Conservation (phyloP, 2,113 vertebrate genomes). For the Barnardius zonarius region DNA sequence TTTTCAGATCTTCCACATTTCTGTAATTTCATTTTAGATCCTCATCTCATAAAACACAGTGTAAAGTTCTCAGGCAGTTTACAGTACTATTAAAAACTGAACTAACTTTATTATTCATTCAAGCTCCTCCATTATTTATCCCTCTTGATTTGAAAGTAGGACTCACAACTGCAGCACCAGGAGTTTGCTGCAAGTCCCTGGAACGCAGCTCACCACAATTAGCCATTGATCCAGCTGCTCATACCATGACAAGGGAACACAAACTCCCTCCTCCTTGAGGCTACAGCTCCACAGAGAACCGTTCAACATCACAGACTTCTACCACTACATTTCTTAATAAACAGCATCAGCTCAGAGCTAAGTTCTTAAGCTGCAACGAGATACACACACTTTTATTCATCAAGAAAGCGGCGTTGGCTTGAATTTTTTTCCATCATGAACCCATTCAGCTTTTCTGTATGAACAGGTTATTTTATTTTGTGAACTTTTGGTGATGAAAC, state of each 20-base stretch:
- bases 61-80: slow-evolving; percentile 6
- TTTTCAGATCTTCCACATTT: not conserved
- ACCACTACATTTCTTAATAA: slow-evolving; percentile 29
- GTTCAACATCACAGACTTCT: slow-evolving; percentile 30
- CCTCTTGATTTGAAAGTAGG: slow-evolving; percentile 30
- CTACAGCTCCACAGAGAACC: slow-evolving; percentile 31
- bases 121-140: slow-evolving; percentile 33
- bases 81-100: slow-evolving; percentile 21
- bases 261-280: slow-evolving; percentile 60
- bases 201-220: slow-evolving; percentile 46
- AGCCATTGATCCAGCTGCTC: slow-evolving; percentile 55
- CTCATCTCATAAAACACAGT: not conserved
- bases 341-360: not conserved
- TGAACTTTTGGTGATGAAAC: not conserved
- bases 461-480: not conserved
- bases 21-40: not conserved
- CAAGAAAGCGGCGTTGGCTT: not conserved
- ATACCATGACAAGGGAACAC: not conserved
- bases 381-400: not conserved
- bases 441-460: not conserved
- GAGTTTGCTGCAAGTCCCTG: slow-evolving; percentile 37
- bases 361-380: slow-evolving; percentile 7
- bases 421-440: not conserved
- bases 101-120: slow-evolving; percentile 41
- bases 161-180: not conserved